phyloP scores from a whole-genome alignment of 1,140 invertebrate genomes.

The Drosophila insularis region DNA sequence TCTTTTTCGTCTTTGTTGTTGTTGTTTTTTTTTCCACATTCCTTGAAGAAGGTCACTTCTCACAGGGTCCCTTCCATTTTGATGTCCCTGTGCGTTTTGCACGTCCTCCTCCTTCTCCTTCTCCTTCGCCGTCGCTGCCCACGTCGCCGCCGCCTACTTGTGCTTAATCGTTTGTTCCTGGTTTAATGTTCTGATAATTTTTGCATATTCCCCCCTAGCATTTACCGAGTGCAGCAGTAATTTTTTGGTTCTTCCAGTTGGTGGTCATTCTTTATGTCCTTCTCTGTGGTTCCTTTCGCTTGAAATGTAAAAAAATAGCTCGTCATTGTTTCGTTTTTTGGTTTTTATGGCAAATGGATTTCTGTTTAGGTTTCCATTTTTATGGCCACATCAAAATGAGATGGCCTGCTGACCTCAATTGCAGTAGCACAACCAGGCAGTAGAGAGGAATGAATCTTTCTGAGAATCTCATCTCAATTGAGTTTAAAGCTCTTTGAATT shows the following conservation, averaged over 20 bases:
- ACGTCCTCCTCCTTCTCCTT: not conserved
- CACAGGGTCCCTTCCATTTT: not conserved
- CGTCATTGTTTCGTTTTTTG: conserved; percentile 25
- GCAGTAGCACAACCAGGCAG: conserved; percentile 12
- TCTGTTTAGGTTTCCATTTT: conserved; percentile 34
- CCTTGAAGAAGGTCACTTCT: conserved; percentile 71
- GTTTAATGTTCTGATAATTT: conserved; percentile 34
- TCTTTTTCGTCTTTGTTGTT: conserved; percentile 12
- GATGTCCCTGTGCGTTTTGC: conserved; percentile 19
- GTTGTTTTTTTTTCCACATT: conserved; percentile 45
- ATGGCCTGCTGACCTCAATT: conserved; percentile 35
- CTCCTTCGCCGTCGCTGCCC: conserved; percentile 10
- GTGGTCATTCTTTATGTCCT: not conserved
- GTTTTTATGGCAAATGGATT: conserved; percentile 33
- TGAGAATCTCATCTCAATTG: conserved; percentile 6
- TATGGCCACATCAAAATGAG: conserved; percentile 40
- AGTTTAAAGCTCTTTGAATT: not conserved
- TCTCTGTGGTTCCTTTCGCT: conserved; percentile 27
- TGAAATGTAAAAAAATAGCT: conserved; percentile 4
- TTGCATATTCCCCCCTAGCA: not conserved
- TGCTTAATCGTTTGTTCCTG: conserved; percentile 33
- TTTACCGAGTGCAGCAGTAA: too few species aligned
- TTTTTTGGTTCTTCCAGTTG: too few species aligned
- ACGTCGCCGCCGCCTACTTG: conserved; percentile 2
- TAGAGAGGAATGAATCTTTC: not conserved